Evolutionary conservation across 2,797 vertebrate species (phyloP), one percentile per base, ranked within the genome.

Genomic region (Schizopygopsis pylzovi): DNA sequence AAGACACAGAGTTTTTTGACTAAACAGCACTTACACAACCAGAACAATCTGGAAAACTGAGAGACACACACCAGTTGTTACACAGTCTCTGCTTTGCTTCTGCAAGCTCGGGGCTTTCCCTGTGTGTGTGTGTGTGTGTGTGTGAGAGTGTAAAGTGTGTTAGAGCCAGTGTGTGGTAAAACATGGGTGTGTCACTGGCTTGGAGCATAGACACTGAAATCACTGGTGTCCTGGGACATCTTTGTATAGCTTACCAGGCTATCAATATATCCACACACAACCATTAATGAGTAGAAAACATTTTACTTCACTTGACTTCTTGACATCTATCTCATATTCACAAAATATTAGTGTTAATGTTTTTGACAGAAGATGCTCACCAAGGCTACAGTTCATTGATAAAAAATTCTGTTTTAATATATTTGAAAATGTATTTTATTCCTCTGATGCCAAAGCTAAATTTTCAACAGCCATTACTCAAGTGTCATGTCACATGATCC

Each of bases 121-220:
- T 77, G 59, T 73, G 41, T 72, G 81, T 18, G 7, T 73, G 41
- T 72, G 81, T 18, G 12, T 77, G 59, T 41, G 41, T 73, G 41
- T 72, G 81, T 18, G 25, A 45, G 67, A 20, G 18, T 39, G 75
- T 25, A 75, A 54, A 59, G 71, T 77, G 67, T 67, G 8, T 79
- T 52, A 82, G 75, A 49, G 70, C 28, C 33, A 85, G 45, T 70
- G 71, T 86, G 76, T 85, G 83, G 71, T 84, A 83, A 79, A 73
- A 47, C 65, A 82, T 52, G 75, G 71, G 76, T 86, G 79, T 79
- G 82, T 75, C 72, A 79, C 20, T 59, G 45, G 72, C 28, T 85
- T 73, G 77, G 41, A 79, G 41, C 54, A 33, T 22, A 16, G 56
- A 87, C 22, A 54, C 45, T 80, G 56, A 83, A 79, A 80, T 87